phyloP scores from a whole-genome alignment of 1,140 invertebrate genomes.

The Orchesella cincta region DNA sequence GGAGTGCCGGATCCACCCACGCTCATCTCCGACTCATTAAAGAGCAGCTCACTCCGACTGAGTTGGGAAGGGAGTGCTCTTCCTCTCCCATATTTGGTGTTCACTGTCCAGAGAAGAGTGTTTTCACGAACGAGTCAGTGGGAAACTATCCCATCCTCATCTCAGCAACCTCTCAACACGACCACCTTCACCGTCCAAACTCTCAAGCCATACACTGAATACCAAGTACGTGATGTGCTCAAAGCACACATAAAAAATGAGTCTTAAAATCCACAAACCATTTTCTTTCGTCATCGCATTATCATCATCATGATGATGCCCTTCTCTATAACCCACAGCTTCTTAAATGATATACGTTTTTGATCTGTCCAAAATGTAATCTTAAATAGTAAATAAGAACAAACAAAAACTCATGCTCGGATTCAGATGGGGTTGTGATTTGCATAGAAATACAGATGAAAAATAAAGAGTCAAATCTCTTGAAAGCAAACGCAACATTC shows the following conservation, averaged over 20 bases:
- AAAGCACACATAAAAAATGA: conserved; percentile 7
- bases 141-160: conserved; percentile 37
- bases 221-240: conserved; percentile 64
- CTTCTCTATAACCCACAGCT: conserved; percentile 25
- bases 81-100: conserved; percentile 45
- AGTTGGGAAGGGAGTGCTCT: conserved; percentile 68
- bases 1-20: conserved; percentile 62
- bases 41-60: conserved; percentile 72
- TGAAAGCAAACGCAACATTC: too few relatives aligned
- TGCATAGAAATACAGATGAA: neutral
- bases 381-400: too few relatives aligned
- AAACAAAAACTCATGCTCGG: too few relatives aligned
- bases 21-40: conserved; percentile 72
- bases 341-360: conserved; percentile 47
- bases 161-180: conserved; percentile 34
- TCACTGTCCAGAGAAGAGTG: conserved; percentile 41
- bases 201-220: conserved; percentile 83
- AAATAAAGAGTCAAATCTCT: neutral
- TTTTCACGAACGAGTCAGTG: conserved; percentile 34
- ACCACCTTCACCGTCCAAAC: conserved; percentile 71
- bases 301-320: conserved; percentile 33
- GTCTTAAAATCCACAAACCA: neutral
- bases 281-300: too few relatives aligned
- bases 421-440: too few relatives aligned
- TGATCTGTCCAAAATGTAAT: neutral